Evolutionary conservation across 2,113 vertebrate species (phyloP).

Genomic region (Steatornis caripensis): DNA sequence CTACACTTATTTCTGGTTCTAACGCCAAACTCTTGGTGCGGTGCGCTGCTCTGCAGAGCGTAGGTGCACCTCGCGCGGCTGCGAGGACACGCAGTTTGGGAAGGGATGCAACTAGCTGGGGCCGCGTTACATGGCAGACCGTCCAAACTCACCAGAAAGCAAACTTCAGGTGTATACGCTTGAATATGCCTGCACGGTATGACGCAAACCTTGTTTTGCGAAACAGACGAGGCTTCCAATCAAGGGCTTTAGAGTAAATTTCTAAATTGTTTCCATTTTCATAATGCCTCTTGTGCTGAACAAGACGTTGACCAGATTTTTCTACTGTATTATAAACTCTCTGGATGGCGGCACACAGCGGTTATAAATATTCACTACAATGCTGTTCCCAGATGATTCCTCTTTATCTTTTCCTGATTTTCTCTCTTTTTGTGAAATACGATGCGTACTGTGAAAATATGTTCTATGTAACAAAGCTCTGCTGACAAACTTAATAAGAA

Average conservation of each 20-base stretch:
- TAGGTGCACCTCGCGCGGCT: background rate
- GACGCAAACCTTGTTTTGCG: background rate
- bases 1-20: background rate
- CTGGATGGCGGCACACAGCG: background rate
- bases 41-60: rapidly evolving
- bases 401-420: background rate
- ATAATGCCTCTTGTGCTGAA: background rate
- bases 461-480: background rate
- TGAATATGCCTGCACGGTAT: background rate
- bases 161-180: background rate
- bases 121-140: background rate
- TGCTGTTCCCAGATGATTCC: background rate
- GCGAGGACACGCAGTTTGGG: background rate
- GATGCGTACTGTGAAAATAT: background rate
- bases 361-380: background rate
- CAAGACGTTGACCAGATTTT: background rate
- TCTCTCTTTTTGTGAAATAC: background rate
- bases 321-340: background rate
- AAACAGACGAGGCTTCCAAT: background rate
- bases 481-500: constrained; percentile 3
- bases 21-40: background rate
- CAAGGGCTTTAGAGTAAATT: background rate
- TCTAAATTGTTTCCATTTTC: background rate
- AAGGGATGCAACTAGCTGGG: background rate
- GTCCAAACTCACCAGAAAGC: background rate